Base-by-base conservation (phyloP, 2,797 vertebrate species). In the Pelobates cultripes region DNA sequence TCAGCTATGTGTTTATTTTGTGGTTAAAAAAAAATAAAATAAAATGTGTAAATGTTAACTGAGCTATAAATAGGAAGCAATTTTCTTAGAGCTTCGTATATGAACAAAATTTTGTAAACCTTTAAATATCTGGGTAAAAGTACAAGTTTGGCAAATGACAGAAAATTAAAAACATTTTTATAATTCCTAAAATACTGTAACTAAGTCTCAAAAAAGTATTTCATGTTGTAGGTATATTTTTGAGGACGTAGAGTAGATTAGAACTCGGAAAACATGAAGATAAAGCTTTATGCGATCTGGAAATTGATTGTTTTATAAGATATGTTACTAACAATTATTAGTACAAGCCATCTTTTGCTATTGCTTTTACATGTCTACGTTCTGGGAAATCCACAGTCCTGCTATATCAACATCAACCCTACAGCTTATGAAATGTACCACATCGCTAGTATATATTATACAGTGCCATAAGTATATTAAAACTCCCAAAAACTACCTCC, bases 101-200 rank as follows among this genome's bases (percentile, higher is more conserved):
- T 71, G 45, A 44, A 79, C 55, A 64, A 71, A 66, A 41, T 84
- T 82, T 83, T 84, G 64, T 84, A 84, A 53, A 79, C 43, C 53
- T 76, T 45, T 42, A 75, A 43, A 71, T 83, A 70, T 75, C 77
- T 84, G 57, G 82, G 60, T 70, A 75, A 75, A 82, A 89, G 90
- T 79, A 90, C 91, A 91, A 81, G 91, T 92, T 89, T 89, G 88
- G 87, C 89, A 90, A 81, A 86, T 84, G 86, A 72, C 87, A 86
- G 85, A 86, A 6, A 10, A 51, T 51, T 89, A 86, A 88, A 17
- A 8, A 41, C 13, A 42, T 88, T 92, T 93, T 93, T 93, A 87
- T 93, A 93, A 91, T 90, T 90, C 82, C 87, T 86, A 84, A 89
- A 86, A 90, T 93, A 90, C 88, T 91, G 87, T 86, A 88, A 89